These are phyloP conservation scores for Myrmophylax atrothorax DNA, from an alignment of 2,113 vertebrate species.

Conservation along the genomic window DNA sequence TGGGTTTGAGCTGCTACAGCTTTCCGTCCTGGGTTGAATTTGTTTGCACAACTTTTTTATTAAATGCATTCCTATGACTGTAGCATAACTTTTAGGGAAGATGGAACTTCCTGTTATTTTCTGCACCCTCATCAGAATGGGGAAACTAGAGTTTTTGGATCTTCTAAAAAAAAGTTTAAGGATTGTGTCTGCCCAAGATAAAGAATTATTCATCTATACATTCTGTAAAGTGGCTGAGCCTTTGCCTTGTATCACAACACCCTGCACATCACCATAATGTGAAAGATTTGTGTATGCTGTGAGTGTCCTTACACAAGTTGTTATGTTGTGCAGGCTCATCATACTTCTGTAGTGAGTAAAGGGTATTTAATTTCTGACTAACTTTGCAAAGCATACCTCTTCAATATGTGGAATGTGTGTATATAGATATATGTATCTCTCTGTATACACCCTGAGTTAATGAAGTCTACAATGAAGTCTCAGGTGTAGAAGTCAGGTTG, in stretches of 20 bases:
- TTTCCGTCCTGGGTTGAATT: not conserved
- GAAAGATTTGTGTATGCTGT: accelerated
- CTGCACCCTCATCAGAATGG: not conserved
- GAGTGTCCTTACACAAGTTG: not conserved
- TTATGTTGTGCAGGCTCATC: not conserved
- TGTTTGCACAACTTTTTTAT: not conserved
- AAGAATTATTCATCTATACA: accelerated
- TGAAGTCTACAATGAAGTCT: not conserved
- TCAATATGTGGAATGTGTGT: accelerated
- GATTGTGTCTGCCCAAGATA: accelerated
- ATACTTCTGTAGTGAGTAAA: not conserved
- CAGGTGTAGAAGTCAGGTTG: not conserved
- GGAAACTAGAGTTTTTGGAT: not conserved
- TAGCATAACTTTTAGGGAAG: not conserved
- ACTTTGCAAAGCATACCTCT: not conserved
- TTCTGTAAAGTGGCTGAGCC: not conserved
- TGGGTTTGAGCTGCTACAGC: not conserved
- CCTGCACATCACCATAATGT: accelerated
- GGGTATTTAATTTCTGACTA: not conserved
- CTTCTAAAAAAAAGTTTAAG: not conserved
- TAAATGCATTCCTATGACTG: not conserved
- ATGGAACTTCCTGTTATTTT: not conserved
- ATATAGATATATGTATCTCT: not conserved
- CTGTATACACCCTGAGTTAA: not conserved
- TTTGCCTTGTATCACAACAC: not conserved